Percentiles rank a stretch among this genome's conserved stretches.
phyloP scores from a whole-genome alignment of 1,140 invertebrate species.

The Amphibalanus amphitrite region DNA sequence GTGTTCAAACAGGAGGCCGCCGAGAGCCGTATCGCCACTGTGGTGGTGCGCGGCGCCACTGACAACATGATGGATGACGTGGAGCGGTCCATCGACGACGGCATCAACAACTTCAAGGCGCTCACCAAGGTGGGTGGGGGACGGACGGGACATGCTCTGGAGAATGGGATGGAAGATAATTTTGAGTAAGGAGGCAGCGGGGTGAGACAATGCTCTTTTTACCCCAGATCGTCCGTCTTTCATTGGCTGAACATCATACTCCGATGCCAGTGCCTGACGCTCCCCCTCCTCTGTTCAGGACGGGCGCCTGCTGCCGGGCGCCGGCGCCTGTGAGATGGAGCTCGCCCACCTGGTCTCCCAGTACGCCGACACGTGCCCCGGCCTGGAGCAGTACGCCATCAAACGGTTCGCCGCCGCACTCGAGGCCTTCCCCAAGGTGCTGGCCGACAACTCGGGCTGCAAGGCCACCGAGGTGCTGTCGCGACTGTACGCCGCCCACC shows the following conservation, averaged over 20 bases:
- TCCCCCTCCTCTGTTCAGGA: constrained; percentile 30
- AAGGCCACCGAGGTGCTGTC: constrained; percentile 75
- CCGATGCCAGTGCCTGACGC: too few species aligned
- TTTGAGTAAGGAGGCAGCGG: too few species aligned
- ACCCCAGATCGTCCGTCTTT: too few species aligned
- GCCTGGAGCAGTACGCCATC: constrained; percentile 92
- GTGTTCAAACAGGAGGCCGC: constrained; percentile 57
- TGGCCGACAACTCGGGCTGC: constrained; percentile 87
- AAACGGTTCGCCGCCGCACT: constrained; percentile 84
- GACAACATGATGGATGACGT: constrained; percentile 99
- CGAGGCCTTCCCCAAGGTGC: constrained; percentile 72
- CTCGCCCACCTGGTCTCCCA: constrained; percentile 65
- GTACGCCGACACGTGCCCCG: constrained; percentile 78
- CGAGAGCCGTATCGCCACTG: constrained; percentile 65
- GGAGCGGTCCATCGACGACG: constrained; percentile 94
- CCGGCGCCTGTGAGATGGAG: constrained; percentile 87
- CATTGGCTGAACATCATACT: too few species aligned
- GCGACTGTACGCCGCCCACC: constrained; percentile 79
- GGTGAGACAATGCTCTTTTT: too few species aligned
- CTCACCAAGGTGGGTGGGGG: constrained; percentile 36
- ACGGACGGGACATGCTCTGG: too few species aligned
- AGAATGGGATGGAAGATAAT: too few species aligned
- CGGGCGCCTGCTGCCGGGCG: constrained; percentile 71
- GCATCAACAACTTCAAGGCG: constrained; percentile 94
- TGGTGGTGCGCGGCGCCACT: constrained; percentile 88